Percentiles rank a stretch among this genome's conserved stretches.
Evolutionary conservation across 92 coral and sea anemone species (phyloP).

Genomic region (Ricordea florida): DNA sequence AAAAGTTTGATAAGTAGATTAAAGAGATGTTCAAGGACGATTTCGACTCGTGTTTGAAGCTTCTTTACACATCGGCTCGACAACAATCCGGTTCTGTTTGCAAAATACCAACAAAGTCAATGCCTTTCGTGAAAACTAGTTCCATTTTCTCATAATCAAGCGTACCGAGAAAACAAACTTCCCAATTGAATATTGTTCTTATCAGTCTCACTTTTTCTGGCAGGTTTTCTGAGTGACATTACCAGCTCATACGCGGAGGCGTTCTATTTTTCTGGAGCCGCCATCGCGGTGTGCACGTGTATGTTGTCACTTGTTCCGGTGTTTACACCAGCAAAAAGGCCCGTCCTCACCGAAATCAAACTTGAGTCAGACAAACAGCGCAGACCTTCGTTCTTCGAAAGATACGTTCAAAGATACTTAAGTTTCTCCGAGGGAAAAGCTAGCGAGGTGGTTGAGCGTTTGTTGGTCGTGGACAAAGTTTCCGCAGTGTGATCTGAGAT

Average conservation of each 20-base stretch:
- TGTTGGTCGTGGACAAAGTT: not conserved
- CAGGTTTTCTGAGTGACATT: slow-evolving; percentile 39
- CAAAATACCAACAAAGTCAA: no score
- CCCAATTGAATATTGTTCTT: no score
- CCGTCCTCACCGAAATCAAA: not conserved
- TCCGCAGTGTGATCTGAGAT: not conserved
- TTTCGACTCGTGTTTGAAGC: no score
- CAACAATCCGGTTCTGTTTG: no score
- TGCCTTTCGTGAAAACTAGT: no score
- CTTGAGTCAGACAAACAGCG: not conserved
- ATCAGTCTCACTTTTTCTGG: not conserved
- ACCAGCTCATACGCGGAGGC: slow-evolving; percentile 35
- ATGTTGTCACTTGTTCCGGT: slow-evolving; percentile 18
- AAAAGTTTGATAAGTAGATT: no score
- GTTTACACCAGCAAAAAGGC: slow-evolving; percentile 5
- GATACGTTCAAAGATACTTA: not conserved
- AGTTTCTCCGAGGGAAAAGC: not conserved
- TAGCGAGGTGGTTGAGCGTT: not conserved
- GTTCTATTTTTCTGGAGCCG: slow-evolving; percentile 27
- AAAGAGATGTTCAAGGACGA: no score
- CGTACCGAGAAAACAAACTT: no score
- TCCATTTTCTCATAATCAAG: no score
- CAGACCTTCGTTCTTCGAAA: slow-evolving; percentile 5
- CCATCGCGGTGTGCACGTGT: slow-evolving; percentile 22
- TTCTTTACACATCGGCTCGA: no score